These are phyloP conservation scores for Microtus richardsoni DNA, from an alignment of 2,113 vertebrate genomes.

Conservation along the genomic window DNA sequence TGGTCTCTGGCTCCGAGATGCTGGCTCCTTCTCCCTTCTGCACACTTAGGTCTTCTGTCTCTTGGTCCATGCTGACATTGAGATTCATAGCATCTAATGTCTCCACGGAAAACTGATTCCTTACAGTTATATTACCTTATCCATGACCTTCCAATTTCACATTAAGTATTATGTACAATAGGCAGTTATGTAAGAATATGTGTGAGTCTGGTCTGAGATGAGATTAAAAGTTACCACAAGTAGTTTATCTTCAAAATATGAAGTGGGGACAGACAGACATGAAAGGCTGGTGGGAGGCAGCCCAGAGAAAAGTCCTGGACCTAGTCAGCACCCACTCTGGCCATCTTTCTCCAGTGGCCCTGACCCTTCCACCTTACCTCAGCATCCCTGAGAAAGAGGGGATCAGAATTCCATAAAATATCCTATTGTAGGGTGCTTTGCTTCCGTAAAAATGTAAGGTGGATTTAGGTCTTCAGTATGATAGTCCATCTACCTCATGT, in stretches of 20 bases:
- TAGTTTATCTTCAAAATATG: slow-evolving; percentile 11
- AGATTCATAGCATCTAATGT: not conserved
- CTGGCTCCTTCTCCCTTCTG: not conserved
- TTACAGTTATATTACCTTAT: not conserved
- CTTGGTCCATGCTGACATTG: not conserved
- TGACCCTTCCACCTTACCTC: not conserved
- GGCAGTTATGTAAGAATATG: not conserved
- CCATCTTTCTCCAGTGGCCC: not conserved
- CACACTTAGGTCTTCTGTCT: not conserved
- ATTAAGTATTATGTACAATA: not conserved
- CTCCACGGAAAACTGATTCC: slow-evolving; percentile 12
- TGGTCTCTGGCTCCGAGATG: not conserved
- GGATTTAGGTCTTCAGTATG: not conserved
- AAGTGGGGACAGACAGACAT: not conserved
- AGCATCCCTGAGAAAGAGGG: not conserved
- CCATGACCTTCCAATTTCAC: not conserved
- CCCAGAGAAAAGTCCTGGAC: not conserved
- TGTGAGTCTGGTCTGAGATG: slow-evolving; percentile 4
- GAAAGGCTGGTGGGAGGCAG: not conserved
- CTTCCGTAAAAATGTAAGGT: not conserved
- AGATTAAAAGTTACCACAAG: slow-evolving; percentile 2
- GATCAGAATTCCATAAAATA: not conserved
- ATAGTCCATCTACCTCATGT: not conserved
- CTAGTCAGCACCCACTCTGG: rapidly evolving
- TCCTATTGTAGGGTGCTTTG: not conserved